Percentiles rank a stretch among this genome's conserved stretches.
Conservation (phyloP, 2,888 invertebrate genomes). For the Aspidiotus destructor region DNA sequence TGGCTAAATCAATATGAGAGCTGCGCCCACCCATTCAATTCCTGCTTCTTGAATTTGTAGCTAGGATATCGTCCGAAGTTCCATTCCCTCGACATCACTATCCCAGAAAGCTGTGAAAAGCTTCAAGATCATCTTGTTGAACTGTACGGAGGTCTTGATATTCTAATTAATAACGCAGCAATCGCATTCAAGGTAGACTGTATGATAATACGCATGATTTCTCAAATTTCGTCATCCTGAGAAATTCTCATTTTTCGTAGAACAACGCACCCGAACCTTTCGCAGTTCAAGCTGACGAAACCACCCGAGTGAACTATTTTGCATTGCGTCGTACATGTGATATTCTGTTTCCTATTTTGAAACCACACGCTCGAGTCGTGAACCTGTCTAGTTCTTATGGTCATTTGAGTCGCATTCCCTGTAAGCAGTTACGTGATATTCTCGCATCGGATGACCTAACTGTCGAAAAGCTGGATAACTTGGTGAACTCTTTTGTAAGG, state of each 20-base stretch:
- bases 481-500: slow-evolving; percentile 34
- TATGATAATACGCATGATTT: too few relatives aligned
- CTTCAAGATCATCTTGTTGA: slow-evolving; percentile 52
- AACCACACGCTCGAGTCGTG: slow-evolving; percentile 60
- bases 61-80: slow-evolving; percentile 41
- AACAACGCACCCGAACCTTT: slow-evolving; percentile 51
- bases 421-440: slow-evolving; percentile 48
- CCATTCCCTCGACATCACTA: slow-evolving; percentile 60
- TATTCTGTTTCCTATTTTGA: slow-evolving; percentile 59
- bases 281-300: slow-evolving; percentile 58
- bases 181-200: slow-evolving; percentile 55
- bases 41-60: slow-evolving; percentile 36
- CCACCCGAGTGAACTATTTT: slow-evolving; percentile 60
- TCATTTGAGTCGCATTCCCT: slow-evolving; percentile 52
- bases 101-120: slow-evolving; percentile 49
- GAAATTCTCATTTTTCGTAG: too few relatives aligned
- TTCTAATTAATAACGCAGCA: slow-evolving; percentile 67
- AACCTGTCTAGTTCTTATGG: slow-evolving; percentile 67
- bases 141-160: slow-evolving; percentile 57
- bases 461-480: slow-evolving; percentile 39
- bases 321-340: slow-evolving; percentile 55
- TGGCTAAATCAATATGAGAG: too few relatives aligned
- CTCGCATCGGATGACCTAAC: slow-evolving; percentile 35
- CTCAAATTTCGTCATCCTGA: too few relatives aligned
- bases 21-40: too few relatives aligned